These are phyloP conservation scores for Lampris megalopsis DNA, from an alignment of 2,113 vertebrate genomes.

Conservation along the genomic window DNA sequence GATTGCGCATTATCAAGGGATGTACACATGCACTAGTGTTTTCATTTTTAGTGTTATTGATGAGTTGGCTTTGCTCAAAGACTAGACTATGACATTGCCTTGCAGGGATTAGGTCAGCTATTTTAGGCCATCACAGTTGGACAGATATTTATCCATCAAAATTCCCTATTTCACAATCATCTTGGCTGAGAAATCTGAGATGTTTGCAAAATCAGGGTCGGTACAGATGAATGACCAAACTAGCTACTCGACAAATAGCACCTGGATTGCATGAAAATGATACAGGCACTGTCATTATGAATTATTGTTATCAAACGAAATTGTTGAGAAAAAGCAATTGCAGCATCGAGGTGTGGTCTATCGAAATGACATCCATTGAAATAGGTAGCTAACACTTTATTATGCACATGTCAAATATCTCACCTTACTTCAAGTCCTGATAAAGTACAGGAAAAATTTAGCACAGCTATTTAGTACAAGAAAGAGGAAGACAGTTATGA, in stretches of 20 bases:
- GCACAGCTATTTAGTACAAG: background rate
- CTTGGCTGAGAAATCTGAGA: background rate
- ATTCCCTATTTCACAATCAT: slow-evolving; percentile 28
- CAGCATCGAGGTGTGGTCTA: background rate
- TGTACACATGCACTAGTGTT: background rate
- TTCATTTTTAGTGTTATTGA: slow-evolving; percentile 36
- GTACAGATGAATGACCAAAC: slow-evolving; percentile 2
- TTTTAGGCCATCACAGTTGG: slow-evolving; percentile 63
- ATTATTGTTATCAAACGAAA: background rate
- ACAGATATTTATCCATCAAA: slow-evolving; percentile 50
- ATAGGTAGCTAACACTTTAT: background rate
- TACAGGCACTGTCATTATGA: background rate
- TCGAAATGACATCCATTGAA: background rate
- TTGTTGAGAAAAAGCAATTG: background rate
- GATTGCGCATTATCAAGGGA: slow-evolving; percentile 13
- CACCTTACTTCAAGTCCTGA: background rate
- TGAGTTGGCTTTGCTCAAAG: slow-evolving; percentile 48
- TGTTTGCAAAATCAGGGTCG: background rate
- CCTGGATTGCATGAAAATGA: background rate
- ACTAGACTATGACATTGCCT: slow-evolving; percentile 10
- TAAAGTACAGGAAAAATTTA: background rate
- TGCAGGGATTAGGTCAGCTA: slow-evolving; percentile 67
- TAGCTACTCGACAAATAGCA: background rate
- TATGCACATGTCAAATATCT: background rate
- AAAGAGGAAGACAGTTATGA: background rate